Evolutionary conservation across 2,888 invertebrate species (phyloP).

Genomic region (Frankliniella fusca): DNA sequence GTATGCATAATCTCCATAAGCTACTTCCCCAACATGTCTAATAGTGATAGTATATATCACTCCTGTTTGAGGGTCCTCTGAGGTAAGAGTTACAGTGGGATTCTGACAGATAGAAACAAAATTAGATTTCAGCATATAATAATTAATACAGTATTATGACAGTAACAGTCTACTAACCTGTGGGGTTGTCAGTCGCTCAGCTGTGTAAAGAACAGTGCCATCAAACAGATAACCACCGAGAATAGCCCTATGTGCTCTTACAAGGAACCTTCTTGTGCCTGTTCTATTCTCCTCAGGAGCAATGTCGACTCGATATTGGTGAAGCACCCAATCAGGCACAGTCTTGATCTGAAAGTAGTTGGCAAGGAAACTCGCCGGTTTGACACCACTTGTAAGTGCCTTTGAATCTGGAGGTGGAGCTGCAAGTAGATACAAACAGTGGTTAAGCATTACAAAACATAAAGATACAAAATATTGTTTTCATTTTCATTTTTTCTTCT

Average conservation of each 20-base stretch:
- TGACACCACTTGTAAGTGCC: not conserved
- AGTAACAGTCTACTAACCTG: not conserved
- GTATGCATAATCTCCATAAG: slow-evolving; percentile 63
- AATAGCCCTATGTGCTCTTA: slow-evolving; percentile 53
- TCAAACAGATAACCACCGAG: slow-evolving; percentile 70
- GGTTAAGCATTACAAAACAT: not conserved
- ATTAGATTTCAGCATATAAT: slow-evolving; percentile 37
- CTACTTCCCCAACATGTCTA: slow-evolving; percentile 57
- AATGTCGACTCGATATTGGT: slow-evolving; percentile 72
- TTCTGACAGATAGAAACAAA: not conserved
- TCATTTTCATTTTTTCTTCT: too few species aligned
- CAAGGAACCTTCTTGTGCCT: slow-evolving; percentile 55
- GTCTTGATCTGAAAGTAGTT: slow-evolving; percentile 68
- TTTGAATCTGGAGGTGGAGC: too few species aligned
- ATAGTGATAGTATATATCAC: slow-evolving; percentile 55
- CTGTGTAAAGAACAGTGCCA: slow-evolving; percentile 67
- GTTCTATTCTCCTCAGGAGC: slow-evolving; percentile 67
- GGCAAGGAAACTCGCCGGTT: slow-evolving; percentile 51
- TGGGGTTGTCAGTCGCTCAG: slow-evolving; percentile 45
- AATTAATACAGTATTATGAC: not conserved
- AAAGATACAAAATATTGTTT: too few species aligned
- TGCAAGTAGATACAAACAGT: too few species aligned
- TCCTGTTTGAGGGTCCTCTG: slow-evolving; percentile 54
- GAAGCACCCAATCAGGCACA: slow-evolving; percentile 65
- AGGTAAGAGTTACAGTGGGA: slow-evolving; percentile 44